phyloP scores from a whole-genome alignment of 53 echinoderm and acorn worm species.

The Patiria pectinifera region DNA sequence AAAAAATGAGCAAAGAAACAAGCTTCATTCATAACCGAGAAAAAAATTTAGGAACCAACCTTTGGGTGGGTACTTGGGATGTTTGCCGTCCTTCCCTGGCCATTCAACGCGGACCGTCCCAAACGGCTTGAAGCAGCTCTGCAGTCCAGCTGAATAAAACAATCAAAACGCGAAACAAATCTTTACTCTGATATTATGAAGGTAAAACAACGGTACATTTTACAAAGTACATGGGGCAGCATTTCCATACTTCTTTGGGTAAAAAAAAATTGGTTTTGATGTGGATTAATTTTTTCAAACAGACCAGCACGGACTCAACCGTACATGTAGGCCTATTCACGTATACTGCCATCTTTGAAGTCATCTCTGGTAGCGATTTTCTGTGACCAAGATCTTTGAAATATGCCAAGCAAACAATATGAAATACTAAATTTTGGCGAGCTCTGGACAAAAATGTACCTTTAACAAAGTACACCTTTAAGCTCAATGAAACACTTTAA shows the following conservation, averaged over 20 bases:
- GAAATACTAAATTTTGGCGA: no score
- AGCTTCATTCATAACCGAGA: background rate
- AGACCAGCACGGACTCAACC: no score
- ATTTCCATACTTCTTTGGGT: no score
- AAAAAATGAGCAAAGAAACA: background rate
- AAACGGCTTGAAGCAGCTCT: constrained; percentile 93
- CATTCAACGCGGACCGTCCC: constrained; percentile 89
- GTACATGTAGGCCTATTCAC: no score
- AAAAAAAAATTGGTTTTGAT: no score
- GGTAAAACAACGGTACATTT: no score
- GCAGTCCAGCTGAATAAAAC: constrained; percentile 77
- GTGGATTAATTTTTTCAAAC: no score
- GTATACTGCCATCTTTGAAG: no score
- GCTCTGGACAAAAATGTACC: no score
- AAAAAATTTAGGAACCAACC: constrained; percentile 54
- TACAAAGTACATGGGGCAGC: no score
- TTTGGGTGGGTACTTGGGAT: constrained; percentile 95
- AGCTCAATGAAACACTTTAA: no score
- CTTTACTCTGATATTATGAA: background rate
- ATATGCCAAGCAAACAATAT: background rate
- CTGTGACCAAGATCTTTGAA: background rate
- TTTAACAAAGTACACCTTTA: no score
- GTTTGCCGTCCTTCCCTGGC: constrained; percentile 95
- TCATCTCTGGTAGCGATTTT: background rate
- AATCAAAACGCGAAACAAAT: background rate